These are phyloP conservation scores for Geotrupes spiniger DNA, from an alignment of 2,888 invertebrate genomes.

Conservation along the genomic window DNA sequence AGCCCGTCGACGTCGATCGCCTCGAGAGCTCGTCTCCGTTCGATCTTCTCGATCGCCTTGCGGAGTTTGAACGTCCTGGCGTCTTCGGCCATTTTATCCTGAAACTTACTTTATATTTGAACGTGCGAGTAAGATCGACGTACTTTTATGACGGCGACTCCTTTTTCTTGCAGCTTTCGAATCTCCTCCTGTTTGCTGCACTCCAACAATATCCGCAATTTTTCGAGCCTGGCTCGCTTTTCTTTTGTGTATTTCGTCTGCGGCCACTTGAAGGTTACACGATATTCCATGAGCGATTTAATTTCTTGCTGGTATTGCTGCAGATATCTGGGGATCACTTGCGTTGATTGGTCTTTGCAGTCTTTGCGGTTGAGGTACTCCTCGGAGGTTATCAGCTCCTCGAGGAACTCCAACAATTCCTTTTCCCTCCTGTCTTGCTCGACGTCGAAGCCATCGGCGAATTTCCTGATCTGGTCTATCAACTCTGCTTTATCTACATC, in stretches of 20 bases:
- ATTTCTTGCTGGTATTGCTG: constrained; percentile 13
- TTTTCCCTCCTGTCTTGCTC: constrained; percentile 5
- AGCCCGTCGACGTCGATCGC: constrained; percentile 17
- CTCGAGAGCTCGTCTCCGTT: not conserved
- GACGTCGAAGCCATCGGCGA: constrained; percentile 8
- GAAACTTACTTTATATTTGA: not conserved
- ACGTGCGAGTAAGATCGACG: not conserved
- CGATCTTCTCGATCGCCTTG: constrained; percentile 21
- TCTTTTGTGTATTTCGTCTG: constrained; percentile 11
- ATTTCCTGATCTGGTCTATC: too few species aligned
- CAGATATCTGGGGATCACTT: constrained; percentile 16
- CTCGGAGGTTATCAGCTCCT: constrained; percentile 11
- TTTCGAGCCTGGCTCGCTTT: not conserved
- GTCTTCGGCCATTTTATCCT: constrained; percentile 22
- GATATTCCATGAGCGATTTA: not conserved
- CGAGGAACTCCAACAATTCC: constrained; percentile 12
- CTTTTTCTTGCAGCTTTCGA: constrained; percentile 14
- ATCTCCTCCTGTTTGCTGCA: constrained; percentile 8
- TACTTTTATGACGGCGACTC: constrained; percentile 22
- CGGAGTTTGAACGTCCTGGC: constrained; percentile 2
- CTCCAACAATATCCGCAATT: constrained; percentile 3
- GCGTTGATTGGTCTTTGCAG: constrained; percentile 7
- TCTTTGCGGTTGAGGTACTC: not conserved
- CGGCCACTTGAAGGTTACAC: not conserved
- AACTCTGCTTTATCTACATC: too few species aligned